These are phyloP conservation scores for Plectrocnemia conspersa DNA, from an alignment of 1,140 invertebrate species.

Conservation along the genomic window DNA sequence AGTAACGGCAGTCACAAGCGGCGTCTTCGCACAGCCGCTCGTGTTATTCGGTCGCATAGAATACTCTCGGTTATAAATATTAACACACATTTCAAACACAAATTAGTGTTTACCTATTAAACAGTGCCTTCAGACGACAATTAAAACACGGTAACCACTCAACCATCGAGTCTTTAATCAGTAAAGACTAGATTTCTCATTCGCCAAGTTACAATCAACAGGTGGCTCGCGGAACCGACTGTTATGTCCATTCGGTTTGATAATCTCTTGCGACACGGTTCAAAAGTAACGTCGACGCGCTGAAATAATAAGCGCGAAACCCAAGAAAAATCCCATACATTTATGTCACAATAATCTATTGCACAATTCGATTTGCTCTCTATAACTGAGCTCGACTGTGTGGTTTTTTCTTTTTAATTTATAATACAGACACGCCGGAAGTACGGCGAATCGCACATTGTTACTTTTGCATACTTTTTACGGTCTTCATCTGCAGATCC, in stretches of 20 bases:
- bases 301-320: background rate
- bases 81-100: too few species aligned
- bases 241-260: too few species aligned
- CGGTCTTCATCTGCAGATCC: background rate
- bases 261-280: background rate
- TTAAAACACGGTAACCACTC: background rate
- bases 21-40: background rate
- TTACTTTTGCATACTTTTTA: background rate
- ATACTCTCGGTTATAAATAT: too few species aligned
- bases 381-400: too few species aligned
- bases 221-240: background rate
- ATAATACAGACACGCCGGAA: background rate
- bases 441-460: background rate
- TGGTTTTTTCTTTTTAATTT: background rate
- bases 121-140: too few species aligned
- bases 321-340: constrained; percentile 1
- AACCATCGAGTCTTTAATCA: background rate
- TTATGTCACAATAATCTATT: background rate
- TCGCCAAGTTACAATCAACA: background rate
- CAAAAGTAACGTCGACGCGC: constrained; percentile 17
- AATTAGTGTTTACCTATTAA: too few species aligned
- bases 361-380: background rate
- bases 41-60: too few species aligned
- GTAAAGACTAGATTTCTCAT: background rate
- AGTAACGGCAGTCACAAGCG: constrained; percentile 17